Evolutionary conservation across 2,888 invertebrate species (phyloP).

Genomic region (Catocala fraxini): DNA sequence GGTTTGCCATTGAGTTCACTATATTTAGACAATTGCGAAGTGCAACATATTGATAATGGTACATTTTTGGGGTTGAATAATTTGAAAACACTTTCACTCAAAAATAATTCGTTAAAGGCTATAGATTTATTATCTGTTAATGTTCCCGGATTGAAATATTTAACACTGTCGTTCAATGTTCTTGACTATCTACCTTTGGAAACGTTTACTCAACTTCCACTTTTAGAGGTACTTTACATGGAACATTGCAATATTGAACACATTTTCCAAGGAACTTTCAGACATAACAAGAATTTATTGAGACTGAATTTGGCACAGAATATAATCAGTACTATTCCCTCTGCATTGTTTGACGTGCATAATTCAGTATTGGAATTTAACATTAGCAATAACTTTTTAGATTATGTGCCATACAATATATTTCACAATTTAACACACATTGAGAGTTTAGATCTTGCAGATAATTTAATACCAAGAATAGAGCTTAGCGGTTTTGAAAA

Average conservation of each 20-base stretch:
- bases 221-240: constrained; percentile 91
- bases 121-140: constrained; percentile 91
- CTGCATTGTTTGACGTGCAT: constrained; percentile 89
- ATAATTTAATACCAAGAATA: constrained; percentile 90
- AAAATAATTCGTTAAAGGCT: constrained; percentile 91
- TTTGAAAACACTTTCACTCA: constrained; percentile 92
- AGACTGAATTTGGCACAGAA: constrained; percentile 92
- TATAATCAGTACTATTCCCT: constrained; percentile 89
- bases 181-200: constrained; percentile 91
- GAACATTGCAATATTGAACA: constrained; percentile 90
- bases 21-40: constrained; percentile 92
- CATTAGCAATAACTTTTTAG: constrained; percentile 91
- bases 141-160: constrained; percentile 91
- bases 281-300: constrained; percentile 91
- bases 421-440: constrained; percentile 91
- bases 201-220: constrained; percentile 92
- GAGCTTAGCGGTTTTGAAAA: constrained; percentile 89
- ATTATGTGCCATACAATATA: constrained; percentile 92
- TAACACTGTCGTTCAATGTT: constrained; percentile 93
- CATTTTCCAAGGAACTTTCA: constrained; percentile 91
- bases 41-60: constrained; percentile 91
- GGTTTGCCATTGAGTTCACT: constrained; percentile 92
- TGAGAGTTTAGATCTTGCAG: constrained; percentile 91
- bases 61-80: constrained; percentile 93
- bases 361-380: constrained; percentile 92